Conservation (phyloP, 2,113 vertebrate genomes). For the Ciconia stormi region DNA sequence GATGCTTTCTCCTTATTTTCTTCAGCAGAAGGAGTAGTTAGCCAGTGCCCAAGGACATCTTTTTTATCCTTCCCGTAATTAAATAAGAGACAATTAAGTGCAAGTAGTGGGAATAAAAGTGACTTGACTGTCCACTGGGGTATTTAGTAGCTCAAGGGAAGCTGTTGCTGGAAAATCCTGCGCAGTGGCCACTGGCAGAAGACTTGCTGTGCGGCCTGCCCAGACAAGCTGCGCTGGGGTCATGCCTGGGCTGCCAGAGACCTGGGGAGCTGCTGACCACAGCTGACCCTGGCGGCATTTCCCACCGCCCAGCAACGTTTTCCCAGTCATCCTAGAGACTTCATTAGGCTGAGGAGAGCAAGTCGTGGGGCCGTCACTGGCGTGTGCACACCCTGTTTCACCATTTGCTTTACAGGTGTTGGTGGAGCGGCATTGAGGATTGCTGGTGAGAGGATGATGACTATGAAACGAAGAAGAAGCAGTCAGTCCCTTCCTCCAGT, state of each 20-base stretch:
- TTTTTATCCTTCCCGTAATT: background rate
- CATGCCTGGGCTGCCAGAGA: accelerated
- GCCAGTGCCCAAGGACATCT: background rate
- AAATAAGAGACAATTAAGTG: background rate
- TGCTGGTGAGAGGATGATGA: background rate
- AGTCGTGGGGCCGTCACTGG: background rate
- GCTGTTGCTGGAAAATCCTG: background rate
- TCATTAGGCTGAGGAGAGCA: background rate
- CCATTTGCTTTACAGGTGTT: background rate
- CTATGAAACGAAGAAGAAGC: background rate
- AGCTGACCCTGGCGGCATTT: background rate
- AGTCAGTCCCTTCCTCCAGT: too few relatives aligned
- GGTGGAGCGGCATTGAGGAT: background rate
- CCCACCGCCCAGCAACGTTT: background rate
- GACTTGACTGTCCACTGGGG: too few relatives aligned
- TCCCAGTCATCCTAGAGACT: background rate
- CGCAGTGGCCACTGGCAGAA: background rate
- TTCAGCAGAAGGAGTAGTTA: background rate
- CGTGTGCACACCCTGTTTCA: accelerated
- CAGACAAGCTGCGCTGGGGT: accelerated
- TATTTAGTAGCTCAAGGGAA: background rate
- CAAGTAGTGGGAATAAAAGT: background rate
- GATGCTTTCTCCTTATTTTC: background rate
- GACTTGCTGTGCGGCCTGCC: background rate
- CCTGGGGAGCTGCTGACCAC: background rate